Conservation (phyloP, 2,113 vertebrate species). For the Anhinga anhinga region DNA sequence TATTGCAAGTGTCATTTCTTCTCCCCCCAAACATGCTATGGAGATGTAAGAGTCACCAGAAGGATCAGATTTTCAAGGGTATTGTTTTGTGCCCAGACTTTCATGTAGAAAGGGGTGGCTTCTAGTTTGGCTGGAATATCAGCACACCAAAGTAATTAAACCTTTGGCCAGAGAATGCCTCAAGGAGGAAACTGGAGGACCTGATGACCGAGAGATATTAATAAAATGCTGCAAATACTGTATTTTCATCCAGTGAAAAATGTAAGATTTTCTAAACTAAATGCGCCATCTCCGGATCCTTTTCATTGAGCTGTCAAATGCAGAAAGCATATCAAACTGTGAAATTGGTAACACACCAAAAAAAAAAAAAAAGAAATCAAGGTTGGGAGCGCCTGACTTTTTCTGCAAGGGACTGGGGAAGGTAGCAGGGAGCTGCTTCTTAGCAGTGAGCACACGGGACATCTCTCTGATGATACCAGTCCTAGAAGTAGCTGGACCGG, state of each 20-base stretch:
- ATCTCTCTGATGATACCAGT: not conserved
- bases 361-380: not conserved
- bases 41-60: not conserved
- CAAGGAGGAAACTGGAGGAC: not conserved
- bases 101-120: not conserved
- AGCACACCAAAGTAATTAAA: not conserved
- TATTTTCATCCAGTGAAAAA: not conserved
- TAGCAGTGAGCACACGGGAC: not conserved
- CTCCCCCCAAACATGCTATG: not conserved
- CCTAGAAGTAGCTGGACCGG: conserved; percentile 24
- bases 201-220: not conserved
- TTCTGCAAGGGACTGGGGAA: not conserved
- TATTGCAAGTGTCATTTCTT: not conserved
- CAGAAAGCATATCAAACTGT: not conserved
- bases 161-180: not conserved
- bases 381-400: not conserved
- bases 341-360: not conserved
- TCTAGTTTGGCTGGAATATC: not conserved
- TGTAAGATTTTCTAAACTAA: not conserved
- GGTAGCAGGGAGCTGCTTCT: not conserved
- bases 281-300: not conserved
- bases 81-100: not conserved
- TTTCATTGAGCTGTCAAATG: not conserved
- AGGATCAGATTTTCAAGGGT: not conserved
- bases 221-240: not conserved